These are phyloP conservation scores for Tricholaema leucomelas DNA, from an alignment of 2,113 vertebrate genomes.

Conservation along the genomic window DNA sequence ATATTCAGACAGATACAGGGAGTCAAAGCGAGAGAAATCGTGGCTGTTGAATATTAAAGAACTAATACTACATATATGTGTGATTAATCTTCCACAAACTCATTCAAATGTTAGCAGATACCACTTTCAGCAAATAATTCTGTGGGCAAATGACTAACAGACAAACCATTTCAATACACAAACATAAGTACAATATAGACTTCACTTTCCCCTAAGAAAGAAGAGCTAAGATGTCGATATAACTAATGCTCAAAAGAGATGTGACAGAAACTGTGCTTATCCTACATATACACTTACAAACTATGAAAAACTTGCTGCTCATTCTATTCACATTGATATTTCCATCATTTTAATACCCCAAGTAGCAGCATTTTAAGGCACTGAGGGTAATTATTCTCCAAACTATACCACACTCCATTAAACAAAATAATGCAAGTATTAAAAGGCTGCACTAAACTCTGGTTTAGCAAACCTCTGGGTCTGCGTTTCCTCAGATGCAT, in stretches of 20 bases:
- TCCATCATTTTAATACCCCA: constrained; percentile 29
- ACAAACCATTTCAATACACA: not conserved
- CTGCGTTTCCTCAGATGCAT: constrained; percentile 48
- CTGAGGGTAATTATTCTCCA: constrained; percentile 28
- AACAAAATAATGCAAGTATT: constrained; percentile 39
- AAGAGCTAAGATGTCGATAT: not conserved
- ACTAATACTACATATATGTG: not conserved
- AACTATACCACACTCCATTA: constrained; percentile 54
- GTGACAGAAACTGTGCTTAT: not conserved
- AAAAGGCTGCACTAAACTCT: constrained; percentile 19
- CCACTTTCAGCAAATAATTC: not conserved
- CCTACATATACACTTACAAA: not conserved
- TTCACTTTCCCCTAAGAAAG: not conserved
- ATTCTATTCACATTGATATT: not conserved
- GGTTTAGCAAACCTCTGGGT: constrained; percentile 34
- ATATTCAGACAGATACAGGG: not conserved
- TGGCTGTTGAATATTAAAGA: no score
- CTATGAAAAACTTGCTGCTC: not conserved
- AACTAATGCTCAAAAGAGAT: not conserved
- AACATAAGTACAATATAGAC: not conserved
- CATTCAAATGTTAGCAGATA: not conserved
- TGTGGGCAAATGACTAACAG: not conserved
- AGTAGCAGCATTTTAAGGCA: constrained; percentile 20
- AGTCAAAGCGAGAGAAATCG: not conserved
- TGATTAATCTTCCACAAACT: not conserved